Evolutionary conservation across 2,797 vertebrate species (phyloP), one percentile per base, ranked within the genome.

Genomic region (Orestias chungarensis): DNA sequence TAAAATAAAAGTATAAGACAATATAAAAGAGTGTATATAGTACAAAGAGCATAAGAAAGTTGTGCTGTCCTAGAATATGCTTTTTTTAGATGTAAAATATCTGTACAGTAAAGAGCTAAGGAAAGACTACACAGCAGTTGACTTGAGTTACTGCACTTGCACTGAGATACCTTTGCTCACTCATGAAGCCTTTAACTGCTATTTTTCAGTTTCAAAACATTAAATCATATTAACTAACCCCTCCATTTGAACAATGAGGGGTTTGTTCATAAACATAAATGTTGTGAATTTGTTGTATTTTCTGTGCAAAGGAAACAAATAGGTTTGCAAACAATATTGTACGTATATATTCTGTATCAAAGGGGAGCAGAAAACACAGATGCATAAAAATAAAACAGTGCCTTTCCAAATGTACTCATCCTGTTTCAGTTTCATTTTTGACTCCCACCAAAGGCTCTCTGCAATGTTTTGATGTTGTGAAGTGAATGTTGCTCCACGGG

Each of bases 371-470:
- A 61, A 61, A 61, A 38, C 20, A 61, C 11, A 4, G 33, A 61
- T 5, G 33, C 33, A 38, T 33, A 61, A 61, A 61, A 61, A 61
- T n/a, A 61, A 33, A 61, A 61, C 27, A 61, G 10, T 12, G 17
- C 38, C 20, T n/a, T 3, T n/a, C 20, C 23, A n/a, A 38, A 61
- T 61, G 33, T n/a, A 23, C 57, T 38, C 57, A 61, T 10, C 33
- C 23, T 31, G 57, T 61, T 61, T 61, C 33, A n/a, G 33, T n/a
- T 61, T 61, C 31, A 23, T 38, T 35, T 61, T 61, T 61, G 57
- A 59, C 55, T 59, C 55, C 33, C 31, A 10, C 17, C 31, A 2
- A 18, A 59, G 20, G 55, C 55, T 59, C 18, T 0, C 23, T 61
- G 33, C 57, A 38, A 18, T 6, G 20, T 38, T 38, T 38, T 61